Evolutionary conservation across 2,888 invertebrate species (phyloP).

Genomic region (Malthinus seriepunctatus): DNA sequence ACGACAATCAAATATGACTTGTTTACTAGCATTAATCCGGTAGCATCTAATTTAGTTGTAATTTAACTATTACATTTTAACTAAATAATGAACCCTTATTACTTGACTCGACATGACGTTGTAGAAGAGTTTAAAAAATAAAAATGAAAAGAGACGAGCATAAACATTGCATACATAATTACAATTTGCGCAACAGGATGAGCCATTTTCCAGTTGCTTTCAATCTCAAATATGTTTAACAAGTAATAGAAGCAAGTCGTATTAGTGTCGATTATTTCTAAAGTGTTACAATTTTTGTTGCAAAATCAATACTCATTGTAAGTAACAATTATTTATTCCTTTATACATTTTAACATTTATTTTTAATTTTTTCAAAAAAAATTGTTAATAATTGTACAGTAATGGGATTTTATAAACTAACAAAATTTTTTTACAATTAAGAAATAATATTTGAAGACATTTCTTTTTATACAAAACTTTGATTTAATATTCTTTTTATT

Average conservation of each 20-base stretch:
- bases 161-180: slow-evolving; percentile 19
- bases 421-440: neutral
- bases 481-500: slow-evolving; percentile 2
- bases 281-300: neutral
- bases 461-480: neutral
- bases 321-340: neutral
- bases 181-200: slow-evolving; percentile 26
- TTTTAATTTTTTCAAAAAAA: neutral
- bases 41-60: slow-evolving; percentile 29
- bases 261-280: neutral
- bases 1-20: slow-evolving; percentile 22
- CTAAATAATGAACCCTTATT: slow-evolving; percentile 29
- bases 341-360: neutral
- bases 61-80: slow-evolving; percentile 30
- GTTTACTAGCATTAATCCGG: slow-evolving; percentile 26
- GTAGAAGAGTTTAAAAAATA: slow-evolving; percentile 20
- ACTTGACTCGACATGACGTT: slow-evolving; percentile 13
- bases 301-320: neutral
- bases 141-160: slow-evolving; percentile 17
- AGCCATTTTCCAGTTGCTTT: slow-evolving; percentile 19
- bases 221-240: slow-evolving; percentile 16
- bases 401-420: neutral
- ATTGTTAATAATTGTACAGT: neutral
- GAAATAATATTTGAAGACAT: neutral
- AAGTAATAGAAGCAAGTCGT: slow-evolving; percentile 4